Percentiles rank a stretch among this genome's conserved stretches.
These are phyloP conservation scores for Alligator sinensis DNA, from an alignment of 2,113 vertebrate species.

Conservation along the genomic window DNA sequence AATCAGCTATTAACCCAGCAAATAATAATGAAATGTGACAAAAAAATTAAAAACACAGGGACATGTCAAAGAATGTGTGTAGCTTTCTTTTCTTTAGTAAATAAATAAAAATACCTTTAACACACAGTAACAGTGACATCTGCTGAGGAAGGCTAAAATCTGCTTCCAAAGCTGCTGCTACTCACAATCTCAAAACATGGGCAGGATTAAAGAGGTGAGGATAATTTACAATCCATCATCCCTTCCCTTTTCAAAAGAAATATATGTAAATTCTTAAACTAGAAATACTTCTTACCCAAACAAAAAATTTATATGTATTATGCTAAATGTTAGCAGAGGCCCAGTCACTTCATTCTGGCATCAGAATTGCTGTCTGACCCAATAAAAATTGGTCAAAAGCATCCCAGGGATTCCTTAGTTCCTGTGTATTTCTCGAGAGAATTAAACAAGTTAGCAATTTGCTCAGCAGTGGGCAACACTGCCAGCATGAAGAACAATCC, in stretches of 20 bases:
- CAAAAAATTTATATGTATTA: neutral
- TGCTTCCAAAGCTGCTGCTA: constrained; percentile 36
- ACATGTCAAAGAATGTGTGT: neutral
- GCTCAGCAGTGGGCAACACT: neutral
- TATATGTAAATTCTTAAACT: constrained; percentile 23
- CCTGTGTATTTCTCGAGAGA: neutral
- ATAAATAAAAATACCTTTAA: neutral
- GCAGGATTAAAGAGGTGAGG: constrained; percentile 41
- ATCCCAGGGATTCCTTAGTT: neutral
- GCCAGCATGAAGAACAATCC: neutral
- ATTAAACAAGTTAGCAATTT: neutral
- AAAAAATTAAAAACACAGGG: neutral
- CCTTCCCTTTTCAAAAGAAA: constrained; percentile 53
- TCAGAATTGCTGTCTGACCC: too few relatives aligned
- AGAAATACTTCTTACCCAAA: neutral
- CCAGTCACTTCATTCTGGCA: neutral
- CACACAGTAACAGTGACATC: constrained; percentile 45
- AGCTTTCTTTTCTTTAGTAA: neutral
- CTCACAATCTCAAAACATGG: constrained; percentile 16
- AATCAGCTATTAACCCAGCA: neutral
- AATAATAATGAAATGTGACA: neutral
- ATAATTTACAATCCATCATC: constrained; percentile 42
- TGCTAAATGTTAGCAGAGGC: neutral
- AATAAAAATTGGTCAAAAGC: neutral
- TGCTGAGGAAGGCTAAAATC: constrained; percentile 42